Conservation (phyloP, 2,797 vertebrate genomes). For the Myotis daubentonii region DNA sequence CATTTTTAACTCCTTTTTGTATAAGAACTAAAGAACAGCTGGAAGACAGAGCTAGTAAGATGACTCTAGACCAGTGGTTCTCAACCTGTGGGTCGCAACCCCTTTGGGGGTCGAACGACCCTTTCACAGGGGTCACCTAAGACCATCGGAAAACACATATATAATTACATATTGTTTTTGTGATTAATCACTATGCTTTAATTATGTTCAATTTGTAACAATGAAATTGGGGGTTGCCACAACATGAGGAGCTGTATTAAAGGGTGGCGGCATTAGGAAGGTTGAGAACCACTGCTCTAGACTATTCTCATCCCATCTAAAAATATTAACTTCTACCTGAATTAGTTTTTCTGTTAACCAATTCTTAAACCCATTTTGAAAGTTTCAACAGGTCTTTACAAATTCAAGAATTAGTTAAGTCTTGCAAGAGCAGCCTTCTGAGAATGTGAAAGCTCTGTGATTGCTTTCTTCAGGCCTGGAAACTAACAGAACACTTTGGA, state of each 20-base stretch:
- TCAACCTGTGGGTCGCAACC: too few relatives aligned
- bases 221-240: too few relatives aligned
- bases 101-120: too few relatives aligned
- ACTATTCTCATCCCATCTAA: background rate
- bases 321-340: slow-evolving; percentile 45
- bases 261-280: too few relatives aligned
- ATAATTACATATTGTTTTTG: too few relatives aligned
- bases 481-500: background rate
- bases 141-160: too few relatives aligned
- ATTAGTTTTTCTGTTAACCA: background rate
- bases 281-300: background rate
- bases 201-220: too few relatives aligned
- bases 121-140: too few relatives aligned
- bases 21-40: slow-evolving; percentile 19
- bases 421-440: background rate
- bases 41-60: slow-evolving; percentile 40
- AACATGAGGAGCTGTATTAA: too few relatives aligned
- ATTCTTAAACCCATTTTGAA: slow-evolving; percentile 36
- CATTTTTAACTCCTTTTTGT: slow-evolving; percentile 43
- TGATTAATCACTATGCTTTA: too few relatives aligned
- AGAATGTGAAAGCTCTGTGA: background rate
- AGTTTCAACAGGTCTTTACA: slow-evolving; percentile 55
- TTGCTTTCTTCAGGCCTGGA: slow-evolving; percentile 25
- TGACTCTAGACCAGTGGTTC: background rate
- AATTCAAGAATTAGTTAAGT: slow-evolving; percentile 37